These are phyloP conservation scores for Rhabdophis nuchalis DNA, from an alignment of 2,797 vertebrate species.

Conservation along the genomic window DNA sequence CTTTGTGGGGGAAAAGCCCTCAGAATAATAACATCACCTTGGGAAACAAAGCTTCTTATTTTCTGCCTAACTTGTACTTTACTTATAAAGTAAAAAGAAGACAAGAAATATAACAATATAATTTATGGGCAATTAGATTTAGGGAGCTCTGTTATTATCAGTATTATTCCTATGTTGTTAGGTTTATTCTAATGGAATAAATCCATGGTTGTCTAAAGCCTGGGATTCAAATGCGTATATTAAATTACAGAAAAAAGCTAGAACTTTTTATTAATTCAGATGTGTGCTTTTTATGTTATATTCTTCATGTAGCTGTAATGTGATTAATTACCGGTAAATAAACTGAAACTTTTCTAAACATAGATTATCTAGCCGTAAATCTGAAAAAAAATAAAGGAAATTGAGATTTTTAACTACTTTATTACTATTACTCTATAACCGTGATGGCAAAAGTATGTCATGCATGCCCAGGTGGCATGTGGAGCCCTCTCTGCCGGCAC, in stretches of 20 bases:
- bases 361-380: not conserved
- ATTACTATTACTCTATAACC: not conserved
- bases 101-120: not conserved
- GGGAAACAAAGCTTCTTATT: conserved; percentile 24
- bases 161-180: not conserved
- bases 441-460: too few relatives aligned
- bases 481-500: too few relatives aligned
- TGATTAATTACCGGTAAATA: not conserved
- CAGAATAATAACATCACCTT: conserved; percentile 5
- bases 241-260: not conserved
- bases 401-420: not conserved
- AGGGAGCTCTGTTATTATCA: not conserved
- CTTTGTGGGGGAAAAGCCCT: not conserved
- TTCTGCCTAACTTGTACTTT: not conserved
- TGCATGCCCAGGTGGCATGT: too few relatives aligned
- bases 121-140: not conserved
- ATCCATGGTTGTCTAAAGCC: not conserved
- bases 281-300: not conserved
- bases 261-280: not conserved
- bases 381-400: not conserved
- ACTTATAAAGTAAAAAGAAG: not conserved
- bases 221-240: not conserved
- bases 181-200: not conserved
- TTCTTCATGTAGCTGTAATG: not conserved
- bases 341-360: not conserved